These are phyloP conservation scores for Corydoras maculifer DNA, from an alignment of 2,113 vertebrate species.

Conservation along the genomic window DNA sequence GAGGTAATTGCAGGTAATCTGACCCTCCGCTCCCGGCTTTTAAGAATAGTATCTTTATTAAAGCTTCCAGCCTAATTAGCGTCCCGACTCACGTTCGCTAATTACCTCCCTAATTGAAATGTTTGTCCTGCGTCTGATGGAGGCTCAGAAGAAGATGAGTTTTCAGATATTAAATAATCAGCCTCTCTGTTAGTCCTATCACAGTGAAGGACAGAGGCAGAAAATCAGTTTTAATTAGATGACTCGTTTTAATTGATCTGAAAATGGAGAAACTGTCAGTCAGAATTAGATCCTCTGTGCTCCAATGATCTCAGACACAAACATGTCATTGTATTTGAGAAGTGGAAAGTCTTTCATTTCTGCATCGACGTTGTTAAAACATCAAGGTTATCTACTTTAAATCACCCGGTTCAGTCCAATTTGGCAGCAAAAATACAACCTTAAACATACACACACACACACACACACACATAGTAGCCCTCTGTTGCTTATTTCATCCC, in stretches of 20 bases:
- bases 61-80: constrained; percentile 32
- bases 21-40: constrained; percentile 19
- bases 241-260: constrained; percentile 66
- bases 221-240: constrained; percentile 62
- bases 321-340: constrained; percentile 61
- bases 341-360: constrained; percentile 22
- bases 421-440: no score
- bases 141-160: constrained; percentile 57
- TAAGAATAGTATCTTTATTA: constrained; percentile 41
- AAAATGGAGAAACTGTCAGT: constrained; percentile 61
- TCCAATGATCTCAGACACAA: constrained; percentile 50
- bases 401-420: no score
- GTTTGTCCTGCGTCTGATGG: constrained; percentile 53
- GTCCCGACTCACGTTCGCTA: constrained; percentile 46
- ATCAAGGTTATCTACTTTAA: constrained; percentile 22
- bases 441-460: background rate
- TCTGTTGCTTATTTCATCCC: no score
- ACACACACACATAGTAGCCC: background rate
- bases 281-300: constrained; percentile 54
- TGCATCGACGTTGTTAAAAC: background rate
- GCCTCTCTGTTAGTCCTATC: constrained; percentile 65
- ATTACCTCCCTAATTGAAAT: constrained; percentile 53
- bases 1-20: constrained; percentile 23
- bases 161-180: constrained; percentile 60
- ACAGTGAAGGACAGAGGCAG: constrained; percentile 63